Evolutionary conservation across 2,113 vertebrate species (phyloP).

Genomic region (Tretioscincus oriximinensis): DNA sequence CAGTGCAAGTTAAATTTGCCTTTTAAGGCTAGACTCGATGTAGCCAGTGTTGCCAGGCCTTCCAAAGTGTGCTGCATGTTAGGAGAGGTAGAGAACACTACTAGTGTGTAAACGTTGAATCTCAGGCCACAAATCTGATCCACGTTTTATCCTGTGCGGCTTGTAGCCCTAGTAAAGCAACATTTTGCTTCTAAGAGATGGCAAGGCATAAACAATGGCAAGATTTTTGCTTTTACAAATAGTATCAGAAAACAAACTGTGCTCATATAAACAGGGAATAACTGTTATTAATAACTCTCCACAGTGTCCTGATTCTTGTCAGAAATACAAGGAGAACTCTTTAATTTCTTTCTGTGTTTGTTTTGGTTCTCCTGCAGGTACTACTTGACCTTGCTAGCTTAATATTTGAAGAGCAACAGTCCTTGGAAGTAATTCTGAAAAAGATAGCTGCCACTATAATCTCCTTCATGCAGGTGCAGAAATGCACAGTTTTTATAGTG

Average conservation of each 20-base stretch:
- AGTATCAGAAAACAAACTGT: neutral
- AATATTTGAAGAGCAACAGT: constrained; percentile 97
- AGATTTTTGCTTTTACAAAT: no score
- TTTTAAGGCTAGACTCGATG: no score
- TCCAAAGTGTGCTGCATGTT: no score
- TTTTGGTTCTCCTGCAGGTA: constrained; percentile 72
- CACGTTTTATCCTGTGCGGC: no score
- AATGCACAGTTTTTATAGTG: constrained; percentile 92
- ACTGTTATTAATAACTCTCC: neutral
- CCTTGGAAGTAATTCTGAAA: constrained; percentile 90
- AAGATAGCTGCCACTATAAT: constrained; percentile 95
- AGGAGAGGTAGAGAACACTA: no score
- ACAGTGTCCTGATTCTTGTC: neutral
- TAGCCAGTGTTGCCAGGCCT: no score
- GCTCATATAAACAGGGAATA: neutral
- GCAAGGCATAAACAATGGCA: no score
- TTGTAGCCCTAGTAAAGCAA: no score
- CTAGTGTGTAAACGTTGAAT: no score
- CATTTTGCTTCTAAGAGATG: no score
- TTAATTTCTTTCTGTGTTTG: neutral
- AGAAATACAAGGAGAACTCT: constrained; percentile 8
- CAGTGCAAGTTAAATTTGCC: no score
- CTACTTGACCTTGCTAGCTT: constrained; percentile 93
- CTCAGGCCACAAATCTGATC: no score
- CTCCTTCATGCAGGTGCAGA: constrained; percentile 96